Conservation (phyloP, 1,140 invertebrate species). For the Danaus melanippus region DNA sequence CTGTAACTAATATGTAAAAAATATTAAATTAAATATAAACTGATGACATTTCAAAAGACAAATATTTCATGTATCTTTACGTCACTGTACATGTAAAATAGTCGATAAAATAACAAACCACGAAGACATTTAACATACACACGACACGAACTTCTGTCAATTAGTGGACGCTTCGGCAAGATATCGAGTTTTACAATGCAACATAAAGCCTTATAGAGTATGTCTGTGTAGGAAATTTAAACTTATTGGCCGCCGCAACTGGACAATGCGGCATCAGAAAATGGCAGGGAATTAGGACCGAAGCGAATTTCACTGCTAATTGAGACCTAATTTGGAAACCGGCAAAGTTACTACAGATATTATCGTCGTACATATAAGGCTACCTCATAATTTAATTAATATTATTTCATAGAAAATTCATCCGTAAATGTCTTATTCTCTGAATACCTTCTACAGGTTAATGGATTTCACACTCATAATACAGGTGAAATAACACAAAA, state of each 20-base stretch:
- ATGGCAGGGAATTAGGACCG: slow-evolving; percentile 35
- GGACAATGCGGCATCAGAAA: slow-evolving; percentile 47
- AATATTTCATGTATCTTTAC: too few species aligned
- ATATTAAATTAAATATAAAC: too few species aligned
- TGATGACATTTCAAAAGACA: too few species aligned
- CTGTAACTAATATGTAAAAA: too few species aligned
- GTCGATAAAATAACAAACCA: too few species aligned
- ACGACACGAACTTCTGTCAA: slow-evolving; percentile 16
- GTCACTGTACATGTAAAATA: too few species aligned
- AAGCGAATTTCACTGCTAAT: slow-evolving; percentile 39
- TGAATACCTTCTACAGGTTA: too few species aligned
- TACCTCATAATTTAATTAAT: not conserved
- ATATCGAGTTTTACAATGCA: slow-evolving; percentile 20
- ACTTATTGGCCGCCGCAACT: slow-evolving; percentile 49
- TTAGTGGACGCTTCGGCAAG: slow-evolving; percentile 10
- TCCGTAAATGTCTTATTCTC: too few species aligned
- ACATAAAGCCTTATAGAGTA: slow-evolving; percentile 37
- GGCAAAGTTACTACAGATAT: slow-evolving; percentile 22
- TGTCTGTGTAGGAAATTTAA: slow-evolving; percentile 56
- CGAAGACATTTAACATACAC: slow-evolving; percentile 3
- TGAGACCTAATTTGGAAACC: slow-evolving; percentile 44
- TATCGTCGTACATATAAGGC: slow-evolving; percentile 7
- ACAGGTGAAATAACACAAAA: slow-evolving; percentile 3
- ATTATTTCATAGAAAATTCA: too few species aligned
- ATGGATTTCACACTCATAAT: slow-evolving; percentile 5